Percentiles rank a stretch among this genome's conserved stretches.
These are phyloP conservation scores for Drosophila quadrilineata DNA, from an alignment of 1,140 invertebrate species.

Conservation along the genomic window DNA sequence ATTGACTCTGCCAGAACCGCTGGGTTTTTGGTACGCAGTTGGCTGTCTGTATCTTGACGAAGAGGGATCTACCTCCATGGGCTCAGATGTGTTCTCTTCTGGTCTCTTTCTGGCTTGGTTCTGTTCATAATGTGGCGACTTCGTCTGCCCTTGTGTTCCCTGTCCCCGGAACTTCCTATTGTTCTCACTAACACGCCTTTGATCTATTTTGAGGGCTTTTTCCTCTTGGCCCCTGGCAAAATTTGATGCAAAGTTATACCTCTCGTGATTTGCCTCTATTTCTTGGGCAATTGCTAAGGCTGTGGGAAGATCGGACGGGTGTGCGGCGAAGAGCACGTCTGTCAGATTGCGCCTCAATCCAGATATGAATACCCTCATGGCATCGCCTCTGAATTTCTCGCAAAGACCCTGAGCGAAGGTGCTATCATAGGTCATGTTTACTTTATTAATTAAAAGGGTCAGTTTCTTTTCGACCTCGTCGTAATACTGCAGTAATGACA, in stretches of 20 bases:
- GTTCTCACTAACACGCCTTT: background rate
- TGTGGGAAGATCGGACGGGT: background rate
- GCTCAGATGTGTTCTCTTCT: no score
- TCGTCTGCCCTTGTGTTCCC: no score
- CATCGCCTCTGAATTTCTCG: background rate
- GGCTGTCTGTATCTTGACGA: no score
- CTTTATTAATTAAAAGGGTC: slow-evolving; percentile 4
- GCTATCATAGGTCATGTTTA: background rate
- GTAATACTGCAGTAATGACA: background rate
- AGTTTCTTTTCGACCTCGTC: slow-evolving; percentile 1
- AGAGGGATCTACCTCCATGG: no score
- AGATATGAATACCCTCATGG: no score
- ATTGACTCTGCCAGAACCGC: no score
- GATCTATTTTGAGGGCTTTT: background rate
- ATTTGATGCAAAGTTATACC: no score
- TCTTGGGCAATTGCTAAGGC: background rate
- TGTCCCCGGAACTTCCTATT: background rate
- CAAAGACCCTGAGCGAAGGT: background rate
- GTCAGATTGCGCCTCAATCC: background rate
- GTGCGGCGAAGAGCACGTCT: background rate
- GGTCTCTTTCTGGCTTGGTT: no score
- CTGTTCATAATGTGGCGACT: no score
- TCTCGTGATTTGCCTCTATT: no score
- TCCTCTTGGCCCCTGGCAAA: background rate
- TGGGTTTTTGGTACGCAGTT: no score